Conservation (phyloP, 2,888 invertebrate species). For the Agonopterix alstromeriana region DNA sequence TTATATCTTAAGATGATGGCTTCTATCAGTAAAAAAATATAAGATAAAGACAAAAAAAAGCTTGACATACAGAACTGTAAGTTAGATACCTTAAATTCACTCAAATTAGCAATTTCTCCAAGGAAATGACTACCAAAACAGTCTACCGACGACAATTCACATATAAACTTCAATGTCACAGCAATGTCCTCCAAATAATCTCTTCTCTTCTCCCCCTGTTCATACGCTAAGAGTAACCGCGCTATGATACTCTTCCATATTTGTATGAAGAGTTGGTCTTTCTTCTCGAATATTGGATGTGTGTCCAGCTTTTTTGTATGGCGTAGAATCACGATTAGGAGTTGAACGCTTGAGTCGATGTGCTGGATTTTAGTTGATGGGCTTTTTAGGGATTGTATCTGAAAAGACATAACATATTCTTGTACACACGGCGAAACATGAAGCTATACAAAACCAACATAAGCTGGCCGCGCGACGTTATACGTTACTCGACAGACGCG, state of each 20-base stretch:
- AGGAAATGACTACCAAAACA: slow-evolving; percentile 40
- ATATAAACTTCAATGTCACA: slow-evolving; percentile 44
- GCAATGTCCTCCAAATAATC: slow-evolving; percentile 42
- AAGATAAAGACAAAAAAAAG: too few species aligned
- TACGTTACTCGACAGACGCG: too few species aligned
- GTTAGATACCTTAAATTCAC: slow-evolving; percentile 52
- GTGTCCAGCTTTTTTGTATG: slow-evolving; percentile 57
- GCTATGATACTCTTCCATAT: slow-evolving; percentile 49
- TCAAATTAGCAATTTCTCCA: slow-evolving; percentile 39
- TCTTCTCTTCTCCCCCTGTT: slow-evolving; percentile 20
- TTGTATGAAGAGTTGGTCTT: slow-evolving; percentile 42
- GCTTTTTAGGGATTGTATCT: slow-evolving; percentile 48
- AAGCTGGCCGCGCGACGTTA: too few species aligned
- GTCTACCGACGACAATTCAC: slow-evolving; percentile 51
- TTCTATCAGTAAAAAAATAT: too few species aligned
- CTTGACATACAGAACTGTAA: too few species aligned
- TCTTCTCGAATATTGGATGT: slow-evolving; percentile 45
- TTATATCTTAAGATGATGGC: too few species aligned
- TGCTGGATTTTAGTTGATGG: slow-evolving; percentile 41
- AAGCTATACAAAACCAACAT: too few species aligned
- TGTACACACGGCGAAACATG: too few species aligned
- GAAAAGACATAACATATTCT: slow-evolving; percentile 21
- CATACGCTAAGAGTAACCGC: slow-evolving; percentile 29
- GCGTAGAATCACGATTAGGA: slow-evolving; percentile 44
- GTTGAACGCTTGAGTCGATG: slow-evolving; percentile 47